These are phyloP conservation scores for Ictalurus furcatus DNA, from an alignment of 2,113 vertebrate species.

Conservation along the genomic window DNA sequence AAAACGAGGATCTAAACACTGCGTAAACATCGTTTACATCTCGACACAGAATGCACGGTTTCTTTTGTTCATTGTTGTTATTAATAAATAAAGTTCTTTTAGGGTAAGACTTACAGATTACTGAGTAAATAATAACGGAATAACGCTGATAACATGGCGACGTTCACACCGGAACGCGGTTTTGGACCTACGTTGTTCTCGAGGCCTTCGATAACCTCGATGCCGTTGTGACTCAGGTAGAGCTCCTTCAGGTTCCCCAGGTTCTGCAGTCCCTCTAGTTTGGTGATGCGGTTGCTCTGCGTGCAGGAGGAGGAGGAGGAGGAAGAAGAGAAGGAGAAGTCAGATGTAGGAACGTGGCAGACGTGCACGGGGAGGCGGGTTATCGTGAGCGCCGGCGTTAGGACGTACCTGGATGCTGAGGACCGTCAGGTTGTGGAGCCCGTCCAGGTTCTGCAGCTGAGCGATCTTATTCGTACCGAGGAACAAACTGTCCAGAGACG, in stretches of 20 bases:
- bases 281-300: slow-evolving; percentile 96
- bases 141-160: neutral
- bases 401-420: slow-evolving; percentile 93
- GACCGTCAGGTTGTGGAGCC: slow-evolving; percentile 86
- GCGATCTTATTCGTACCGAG: slow-evolving; percentile 98
- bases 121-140: neutral
- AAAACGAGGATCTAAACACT: neutral
- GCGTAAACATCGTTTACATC: neutral
- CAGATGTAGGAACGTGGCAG: neutral
- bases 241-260: slow-evolving; percentile 88
- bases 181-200: slow-evolving; percentile 90
- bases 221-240: slow-evolving; percentile 97
- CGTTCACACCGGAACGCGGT: neutral
- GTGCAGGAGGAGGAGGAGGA: neutral
- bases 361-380: neutral
- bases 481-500: slow-evolving; percentile 89
- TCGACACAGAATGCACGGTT: neutral
- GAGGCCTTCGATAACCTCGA: slow-evolving; percentile 95
- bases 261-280: slow-evolving; percentile 92
- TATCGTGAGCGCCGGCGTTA: neutral
- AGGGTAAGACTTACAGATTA: neutral
- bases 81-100: neutral
- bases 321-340: neutral
- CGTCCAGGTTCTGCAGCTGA: slow-evolving; percentile 93
- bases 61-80: neutral